Evolutionary conservation across 92 coral and sea anemone species (phyloP).

Genomic region (Pocillopora meandrina): DNA sequence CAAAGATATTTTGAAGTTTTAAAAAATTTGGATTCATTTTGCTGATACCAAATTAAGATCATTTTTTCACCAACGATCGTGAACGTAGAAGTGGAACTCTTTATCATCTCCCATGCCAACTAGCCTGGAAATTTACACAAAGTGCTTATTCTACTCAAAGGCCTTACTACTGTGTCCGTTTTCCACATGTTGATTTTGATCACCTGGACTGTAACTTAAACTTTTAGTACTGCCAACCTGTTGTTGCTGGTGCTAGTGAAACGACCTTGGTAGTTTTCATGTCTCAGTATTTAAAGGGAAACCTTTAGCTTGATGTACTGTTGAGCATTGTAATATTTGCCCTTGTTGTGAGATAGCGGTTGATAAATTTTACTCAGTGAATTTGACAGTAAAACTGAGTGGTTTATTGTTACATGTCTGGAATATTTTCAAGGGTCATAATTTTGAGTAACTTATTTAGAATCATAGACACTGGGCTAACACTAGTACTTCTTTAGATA

Average conservation of each 20-base stretch:
- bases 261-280: not conserved
- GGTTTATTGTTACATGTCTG: too few species aligned
- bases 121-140: too few species aligned
- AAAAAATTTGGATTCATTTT: not conserved
- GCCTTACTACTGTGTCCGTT: not conserved
- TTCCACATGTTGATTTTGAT: slow-evolving; percentile 38
- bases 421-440: too few species aligned
- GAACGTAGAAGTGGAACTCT: not conserved
- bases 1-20: not conserved
- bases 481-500: too few species aligned
- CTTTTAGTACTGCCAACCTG: slow-evolving; percentile 23
- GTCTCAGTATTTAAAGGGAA: not conserved
- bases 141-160: not conserved
- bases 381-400: not conserved
- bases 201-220: slow-evolving; percentile 13
- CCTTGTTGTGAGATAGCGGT: not conserved
- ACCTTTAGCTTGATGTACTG: not conserved
- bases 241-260: not conserved
- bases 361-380: not conserved
- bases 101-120: too few species aligned
- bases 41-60: not conserved
- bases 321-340: not conserved
- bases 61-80: not conserved
- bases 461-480: too few species aligned
- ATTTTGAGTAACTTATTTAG: too few species aligned